These are phyloP conservation scores for Gymnocephalus cernua DNA, from an alignment of 2,113 vertebrate species.

Conservation along the genomic window DNA sequence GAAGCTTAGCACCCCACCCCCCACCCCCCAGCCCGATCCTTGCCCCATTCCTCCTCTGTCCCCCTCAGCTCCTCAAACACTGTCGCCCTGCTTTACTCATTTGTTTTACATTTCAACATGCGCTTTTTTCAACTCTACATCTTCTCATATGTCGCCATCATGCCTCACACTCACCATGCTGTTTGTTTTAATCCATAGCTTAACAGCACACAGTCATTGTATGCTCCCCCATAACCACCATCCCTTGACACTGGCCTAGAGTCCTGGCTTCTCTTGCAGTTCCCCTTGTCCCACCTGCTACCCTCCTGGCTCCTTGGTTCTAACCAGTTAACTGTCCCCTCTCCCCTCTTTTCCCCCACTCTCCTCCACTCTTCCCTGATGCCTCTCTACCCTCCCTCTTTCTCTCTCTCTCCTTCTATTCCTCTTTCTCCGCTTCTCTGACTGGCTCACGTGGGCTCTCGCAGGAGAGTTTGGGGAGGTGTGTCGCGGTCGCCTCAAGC, in stretches of 20 bases:
- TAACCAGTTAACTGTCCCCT: slow-evolving; percentile 86
- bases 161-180: slow-evolving; percentile 43
- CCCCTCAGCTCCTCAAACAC: slow-evolving; percentile 1
- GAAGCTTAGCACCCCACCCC: slow-evolving; percentile 66
- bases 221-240: slow-evolving; percentile 50
- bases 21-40: background rate
- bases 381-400: slow-evolving; percentile 69
- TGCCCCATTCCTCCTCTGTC: background rate
- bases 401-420: slow-evolving; percentile 56
- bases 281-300: slow-evolving; percentile 59
- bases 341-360: slow-evolving; percentile 79
- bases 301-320: slow-evolving; percentile 83
- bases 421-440: slow-evolving; percentile 65
- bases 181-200: slow-evolving; percentile 43
- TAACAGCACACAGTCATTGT: slow-evolving; percentile 61
- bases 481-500: slow-evolving; percentile 94
- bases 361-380: slow-evolving; percentile 81
- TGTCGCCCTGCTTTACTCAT: slow-evolving; percentile 18
- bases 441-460: slow-evolving; percentile 67
- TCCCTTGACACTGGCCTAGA: slow-evolving; percentile 66
- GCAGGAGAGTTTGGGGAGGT: slow-evolving; percentile 98
- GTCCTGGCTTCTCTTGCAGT: slow-evolving; percentile 72
- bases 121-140: slow-evolving; percentile 17
- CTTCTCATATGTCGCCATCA: slow-evolving; percentile 35
- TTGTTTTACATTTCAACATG: slow-evolving; percentile 22